Base-by-base conservation (phyloP, 2,797 vertebrate species). In the Microctenopoma stevenorrisi region DNA sequence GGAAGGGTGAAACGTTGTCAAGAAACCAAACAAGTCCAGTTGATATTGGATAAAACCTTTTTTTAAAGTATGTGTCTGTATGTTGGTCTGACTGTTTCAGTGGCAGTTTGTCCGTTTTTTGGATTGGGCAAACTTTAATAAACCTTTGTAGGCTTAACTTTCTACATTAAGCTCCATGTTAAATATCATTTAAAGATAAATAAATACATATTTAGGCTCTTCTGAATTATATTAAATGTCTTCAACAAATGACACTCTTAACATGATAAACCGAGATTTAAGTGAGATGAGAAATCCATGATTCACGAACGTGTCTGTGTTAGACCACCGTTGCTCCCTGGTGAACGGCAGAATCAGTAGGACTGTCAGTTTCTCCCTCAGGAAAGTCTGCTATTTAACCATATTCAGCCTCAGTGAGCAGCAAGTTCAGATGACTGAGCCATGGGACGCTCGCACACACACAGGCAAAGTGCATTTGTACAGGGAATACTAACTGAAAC, bases 401-500 rank as follows among this genome's bases (percentile, higher is more conserved):
- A 82, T 63, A 82, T 81, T 88, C 73, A 84, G 81, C 75, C 67
- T 81, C 43, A 68, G 48, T 83, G 57, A 85, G 79, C 83, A 43
- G 68, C 70, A 86, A 86, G 83, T 77, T 28, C 59, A 59, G 59
- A 69, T 54, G 68, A 66, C 50, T 67, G 79, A 73, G 79, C 64
- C 57, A 50, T 70, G 68, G 73, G 81, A 90, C 3, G 59, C 33
- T 28, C 18, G 51, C 25, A 26, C 62, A 64, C 62, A 54, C 53
- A 50, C 10, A 56, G 3, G 42, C 37, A 47, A 63, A 55, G 16
- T 70, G 48, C 28, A 44, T 0, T 10, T 35, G 1, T 10, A 47
- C 16, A 22, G 9, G 13, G 64, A 57, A 47, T 16, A 52, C 18
- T 25, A 33, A 33, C 15, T 15, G 13, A 42, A 42, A 13, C 13